A percentile compares a stretch with the other conserved stretches of the same genome.
phyloP scores from a whole-genome alignment of 1,140 invertebrate genomes.

The Drosophila simulans region DNA sequence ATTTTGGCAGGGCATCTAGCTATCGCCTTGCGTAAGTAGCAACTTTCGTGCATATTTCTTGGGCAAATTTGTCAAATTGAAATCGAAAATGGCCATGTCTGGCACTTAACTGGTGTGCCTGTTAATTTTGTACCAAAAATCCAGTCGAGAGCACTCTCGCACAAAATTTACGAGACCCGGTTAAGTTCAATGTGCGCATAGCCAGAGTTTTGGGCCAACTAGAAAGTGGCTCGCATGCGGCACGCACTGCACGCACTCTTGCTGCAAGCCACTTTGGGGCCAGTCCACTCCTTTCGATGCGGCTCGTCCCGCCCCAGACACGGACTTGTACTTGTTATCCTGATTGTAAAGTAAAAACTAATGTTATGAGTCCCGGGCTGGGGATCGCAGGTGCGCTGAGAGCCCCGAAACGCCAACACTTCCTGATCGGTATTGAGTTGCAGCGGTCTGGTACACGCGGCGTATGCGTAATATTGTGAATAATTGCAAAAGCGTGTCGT shows the following conservation, averaged over 20 bases:
- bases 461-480: conserved; percentile 77
- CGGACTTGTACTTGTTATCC: conserved; percentile 69
- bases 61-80: conserved; percentile 71
- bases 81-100: conserved; percentile 58
- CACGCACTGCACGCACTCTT: conserved; percentile 48
- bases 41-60: conserved; percentile 36
- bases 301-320: conserved; percentile 36
- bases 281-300: conserved; percentile 2
- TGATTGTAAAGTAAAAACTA: conserved; percentile 66
- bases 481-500: conserved; percentile 76
- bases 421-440: conserved; percentile 65
- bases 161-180: conserved; percentile 53
- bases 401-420: conserved; percentile 38
- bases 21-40: not conserved
- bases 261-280: not conserved
- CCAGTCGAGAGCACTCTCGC: conserved; percentile 11
- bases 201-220: conserved; percentile 63
- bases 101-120: conserved; percentile 63
- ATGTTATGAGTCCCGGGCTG: conserved; percentile 51
- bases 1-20: not conserved
- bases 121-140: conserved; percentile 43
- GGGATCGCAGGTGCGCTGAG: conserved; percentile 55
- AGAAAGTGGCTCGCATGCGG: conserved; percentile 71
- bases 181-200: conserved; percentile 75
- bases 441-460: conserved; percentile 28